Conservation (phyloP, 2,797 vertebrate species). For the Melanotaenia parkinsoni region DNA sequence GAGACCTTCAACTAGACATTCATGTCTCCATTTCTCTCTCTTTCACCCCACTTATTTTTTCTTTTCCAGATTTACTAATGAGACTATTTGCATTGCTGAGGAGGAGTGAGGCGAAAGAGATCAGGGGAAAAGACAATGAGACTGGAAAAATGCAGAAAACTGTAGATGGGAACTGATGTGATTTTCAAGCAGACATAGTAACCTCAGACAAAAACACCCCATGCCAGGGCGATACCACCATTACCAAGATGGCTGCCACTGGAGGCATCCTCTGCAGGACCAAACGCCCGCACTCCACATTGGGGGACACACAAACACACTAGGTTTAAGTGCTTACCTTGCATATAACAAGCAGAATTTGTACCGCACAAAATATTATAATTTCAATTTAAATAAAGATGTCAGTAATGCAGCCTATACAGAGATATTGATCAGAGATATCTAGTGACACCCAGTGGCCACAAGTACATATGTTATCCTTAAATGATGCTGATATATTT, state of each 20-base stretch:
- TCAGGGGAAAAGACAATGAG: slow-evolving; percentile 12
- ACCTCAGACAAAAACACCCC: slow-evolving; percentile 62
- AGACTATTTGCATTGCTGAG: slow-evolving; percentile 66
- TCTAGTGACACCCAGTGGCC: slow-evolving; percentile 81
- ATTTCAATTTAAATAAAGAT: slow-evolving; percentile 58
- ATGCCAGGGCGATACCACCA: slow-evolving; percentile 70
- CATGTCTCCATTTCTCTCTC: slow-evolving; percentile 58
- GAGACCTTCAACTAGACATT: slow-evolving; percentile 68
- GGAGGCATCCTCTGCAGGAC: slow-evolving; percentile 71
- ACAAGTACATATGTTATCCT: slow-evolving; percentile 70
- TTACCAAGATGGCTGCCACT: slow-evolving; percentile 80
- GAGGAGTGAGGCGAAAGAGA: slow-evolving; percentile 29
- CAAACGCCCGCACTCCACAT: slow-evolving; percentile 50
- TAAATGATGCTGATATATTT: slow-evolving; percentile 7
- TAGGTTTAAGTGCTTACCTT: slow-evolving; percentile 14
- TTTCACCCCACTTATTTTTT: slow-evolving; percentile 31
- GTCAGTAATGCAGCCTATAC: slow-evolving; percentile 35
- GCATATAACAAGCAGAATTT: slow-evolving; percentile 26
- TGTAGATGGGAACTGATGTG: slow-evolving; percentile 25
- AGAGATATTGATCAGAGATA: slow-evolving; percentile 80
- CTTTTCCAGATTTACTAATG: slow-evolving; percentile 62
- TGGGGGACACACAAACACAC: slow-evolving; percentile 56
- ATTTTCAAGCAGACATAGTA: slow-evolving; percentile 55
- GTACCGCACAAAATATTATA: slow-evolving; percentile 35
- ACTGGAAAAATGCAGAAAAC: slow-evolving; percentile 22